These are phyloP conservation scores for Drosophila buzzatii DNA, from an alignment of 2,888 invertebrate species.

Conservation along the genomic window DNA sequence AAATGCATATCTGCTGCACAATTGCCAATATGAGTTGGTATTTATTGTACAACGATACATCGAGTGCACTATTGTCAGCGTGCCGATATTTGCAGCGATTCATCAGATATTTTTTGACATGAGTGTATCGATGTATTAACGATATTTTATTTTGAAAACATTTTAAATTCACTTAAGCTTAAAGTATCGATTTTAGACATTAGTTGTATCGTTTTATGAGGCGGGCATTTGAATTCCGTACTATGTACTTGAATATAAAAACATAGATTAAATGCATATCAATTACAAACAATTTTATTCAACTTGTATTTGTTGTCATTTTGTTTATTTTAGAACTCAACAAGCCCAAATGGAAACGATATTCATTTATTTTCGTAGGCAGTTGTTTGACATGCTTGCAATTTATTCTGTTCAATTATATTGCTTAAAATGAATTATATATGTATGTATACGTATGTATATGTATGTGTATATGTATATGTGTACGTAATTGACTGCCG, in stretches of 20 bases:
- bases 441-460: slow-evolving; percentile 17
- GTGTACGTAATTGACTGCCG: slow-evolving; percentile 51
- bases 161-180: neutral
- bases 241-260: neutral
- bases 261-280: neutral
- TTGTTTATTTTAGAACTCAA: neutral
- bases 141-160: neutral
- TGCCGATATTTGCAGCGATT: neutral
- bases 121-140: neutral
- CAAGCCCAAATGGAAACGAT: slow-evolving; percentile 25
- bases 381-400: slow-evolving; percentile 20
- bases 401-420: slow-evolving; percentile 50
- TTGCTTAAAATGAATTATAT: slow-evolving; percentile 51
- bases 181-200: neutral
- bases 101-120: neutral
- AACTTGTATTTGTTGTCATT: neutral
- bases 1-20: neutral
- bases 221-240: neutral
- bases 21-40: neutral
- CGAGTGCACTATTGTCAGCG: too few relatives aligned
- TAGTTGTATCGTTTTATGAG: neutral
- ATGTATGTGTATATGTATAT: slow-evolving; percentile 4
- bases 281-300: slow-evolving; percentile 20
- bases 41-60: neutral
- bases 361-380: neutral